Percentiles rank a stretch among this genome's conserved stretches.
These are phyloP conservation scores for Pseudococcus viburni DNA, from an alignment of 2,888 invertebrate species.

Conservation along the genomic window DNA sequence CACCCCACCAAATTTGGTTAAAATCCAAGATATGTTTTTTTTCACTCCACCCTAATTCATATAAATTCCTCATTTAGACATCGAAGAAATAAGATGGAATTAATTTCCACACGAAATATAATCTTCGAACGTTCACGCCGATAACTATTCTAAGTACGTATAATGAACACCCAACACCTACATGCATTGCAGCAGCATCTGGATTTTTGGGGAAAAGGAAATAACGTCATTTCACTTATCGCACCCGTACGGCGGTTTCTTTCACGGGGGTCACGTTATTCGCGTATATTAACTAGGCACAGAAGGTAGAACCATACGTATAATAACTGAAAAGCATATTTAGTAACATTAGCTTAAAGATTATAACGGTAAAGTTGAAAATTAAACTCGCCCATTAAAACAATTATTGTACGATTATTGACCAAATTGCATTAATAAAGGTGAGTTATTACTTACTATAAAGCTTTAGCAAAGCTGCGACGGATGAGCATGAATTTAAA, in stretches of 20 bases:
- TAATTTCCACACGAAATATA: neutral
- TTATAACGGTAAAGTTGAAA: constrained; percentile 20
- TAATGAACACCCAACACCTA: neutral
- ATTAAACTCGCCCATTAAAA: neutral
- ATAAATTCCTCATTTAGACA: neutral
- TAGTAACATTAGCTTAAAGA: neutral
- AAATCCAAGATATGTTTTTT: no score
- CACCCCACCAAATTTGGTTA: no score
- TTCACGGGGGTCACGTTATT: neutral
- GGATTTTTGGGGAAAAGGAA: neutral
- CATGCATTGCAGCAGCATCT: neutral
- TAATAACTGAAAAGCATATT: neutral
- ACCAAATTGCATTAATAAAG: constrained; percentile 35
- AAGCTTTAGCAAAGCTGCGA: neutral
- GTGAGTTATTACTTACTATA: constrained; percentile 28
- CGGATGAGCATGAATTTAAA: constrained; percentile 20
- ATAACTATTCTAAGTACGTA: neutral
- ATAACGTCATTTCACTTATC: constrained; percentile 13
- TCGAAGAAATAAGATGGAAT: neutral
- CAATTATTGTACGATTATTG: constrained; percentile 28
- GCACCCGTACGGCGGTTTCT: neutral
- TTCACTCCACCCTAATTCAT: no score
- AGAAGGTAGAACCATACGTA: neutral
- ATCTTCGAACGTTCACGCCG: neutral
- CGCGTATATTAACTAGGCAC: neutral